A percentile compares a stretch with the other conserved stretches of the same genome.
Conservation (phyloP, 2,113 vertebrate genomes). For the Trachemys scripta region DNA sequence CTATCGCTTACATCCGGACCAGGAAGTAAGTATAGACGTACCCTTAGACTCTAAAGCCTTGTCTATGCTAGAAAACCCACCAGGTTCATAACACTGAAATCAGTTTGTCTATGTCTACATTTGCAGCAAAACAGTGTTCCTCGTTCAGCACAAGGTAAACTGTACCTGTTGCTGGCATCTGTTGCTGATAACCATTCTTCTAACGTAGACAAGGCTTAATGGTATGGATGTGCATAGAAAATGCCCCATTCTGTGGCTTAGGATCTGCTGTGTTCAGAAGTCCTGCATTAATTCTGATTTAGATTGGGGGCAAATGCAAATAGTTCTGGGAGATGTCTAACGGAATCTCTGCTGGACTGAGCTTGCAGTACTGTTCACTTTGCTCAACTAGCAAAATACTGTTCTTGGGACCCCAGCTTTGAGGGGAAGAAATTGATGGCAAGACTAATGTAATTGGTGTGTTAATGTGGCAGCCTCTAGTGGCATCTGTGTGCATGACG, state of each 20-base stretch:
- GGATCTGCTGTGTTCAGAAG: not conserved
- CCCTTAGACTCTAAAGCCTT: not conserved
- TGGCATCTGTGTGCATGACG: not conserved
- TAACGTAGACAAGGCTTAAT: not conserved
- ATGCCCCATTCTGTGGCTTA: not conserved
- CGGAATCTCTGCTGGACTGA: not conserved
- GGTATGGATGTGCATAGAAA: not conserved
- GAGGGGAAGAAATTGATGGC: not conserved
- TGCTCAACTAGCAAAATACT: not conserved
- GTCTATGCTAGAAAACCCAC: not conserved
- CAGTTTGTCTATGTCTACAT: not conserved
- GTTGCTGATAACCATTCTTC: not conserved
- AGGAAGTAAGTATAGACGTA: no score
- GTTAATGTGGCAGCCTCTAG: not conserved
- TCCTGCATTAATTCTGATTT: not conserved
- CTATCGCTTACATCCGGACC: no score
- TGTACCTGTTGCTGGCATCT: not conserved
- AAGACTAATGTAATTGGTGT: not conserved
- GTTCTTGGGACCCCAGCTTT: not conserved
- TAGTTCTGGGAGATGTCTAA: not conserved
- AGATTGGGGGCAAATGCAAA: not conserved
- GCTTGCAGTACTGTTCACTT: not conserved
- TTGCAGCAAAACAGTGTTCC: not conserved
- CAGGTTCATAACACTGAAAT: not conserved
- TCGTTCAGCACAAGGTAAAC: not conserved